Base-by-base conservation (phyloP, 1,140 invertebrate species). In the Conopomorpha cramerella region DNA sequence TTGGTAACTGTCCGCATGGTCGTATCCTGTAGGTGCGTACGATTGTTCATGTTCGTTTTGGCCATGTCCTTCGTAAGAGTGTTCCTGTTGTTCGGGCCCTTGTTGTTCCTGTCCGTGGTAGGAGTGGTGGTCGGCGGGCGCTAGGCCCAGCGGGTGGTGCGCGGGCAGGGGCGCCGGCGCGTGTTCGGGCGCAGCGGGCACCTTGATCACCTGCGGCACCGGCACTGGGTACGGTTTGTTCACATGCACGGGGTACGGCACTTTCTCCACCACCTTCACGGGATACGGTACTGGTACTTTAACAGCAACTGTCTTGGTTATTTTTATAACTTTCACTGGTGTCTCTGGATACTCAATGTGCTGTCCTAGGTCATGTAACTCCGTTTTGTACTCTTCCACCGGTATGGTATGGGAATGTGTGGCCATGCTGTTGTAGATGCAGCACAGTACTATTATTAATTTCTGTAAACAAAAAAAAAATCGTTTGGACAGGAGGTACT, bases 261-360 rank as follows among this genome's bases (percentile, higher is more conserved):
- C 80, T 41, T 83, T 82, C 54, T 84, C 73, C 3, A 81, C 70
- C 16, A 84, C 80, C 59, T 83, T 82, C 27, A 85, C 82, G 7
- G 83, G 82, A 54, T 84, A 84, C 16, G 82, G 83, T 10, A 84
- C 82, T 3, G 84, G 84, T 13, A 85, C 71, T 52, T 83, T 84
- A 14, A 85, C 79, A 17, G 82, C 84, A 8, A 84, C 67, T 0
- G 84, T 85, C 61, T 84, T 85, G 2, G 81, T 84, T 15, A 85
- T 81, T 55, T 79, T 82, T 28, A 85, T 78, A n/a, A 84, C 60
- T 65, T 81, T 83, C 2, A 82, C 81, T 2, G 83, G 83, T 13
- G 84, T 72, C 45, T 84, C 80, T 2, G 74, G 78, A 18, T 79
- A 55, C 32, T 83, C 77, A 2, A 84, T 80, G 38, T 83, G 81